Evolutionary conservation across 1,140 invertebrate species (phyloP).

Genomic region (Brachionus calyciflorus): DNA sequence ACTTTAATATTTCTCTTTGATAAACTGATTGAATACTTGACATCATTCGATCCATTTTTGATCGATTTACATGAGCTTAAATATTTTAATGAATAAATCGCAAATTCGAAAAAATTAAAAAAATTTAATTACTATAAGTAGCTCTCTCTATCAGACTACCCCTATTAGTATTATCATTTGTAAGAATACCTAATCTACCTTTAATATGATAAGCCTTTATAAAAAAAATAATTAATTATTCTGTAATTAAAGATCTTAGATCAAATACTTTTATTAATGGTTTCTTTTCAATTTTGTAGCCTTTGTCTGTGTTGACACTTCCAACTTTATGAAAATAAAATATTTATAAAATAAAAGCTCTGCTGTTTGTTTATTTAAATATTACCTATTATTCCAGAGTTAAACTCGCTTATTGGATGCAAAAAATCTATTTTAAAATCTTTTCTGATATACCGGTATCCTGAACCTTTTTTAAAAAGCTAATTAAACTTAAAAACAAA

Average conservation of each 20-base stretch:
- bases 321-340: not conserved
- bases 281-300: conserved; percentile 4
- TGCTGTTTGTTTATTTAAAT: not conserved
- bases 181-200: conserved; percentile 14
- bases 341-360: not conserved
- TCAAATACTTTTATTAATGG: conserved; percentile 1
- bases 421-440: conserved; percentile 37
- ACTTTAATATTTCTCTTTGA: conserved; percentile 41
- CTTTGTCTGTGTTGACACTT: not conserved
- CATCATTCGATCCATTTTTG: conserved; percentile 35
- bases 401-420: not conserved
- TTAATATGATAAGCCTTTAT: conserved; percentile 4
- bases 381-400: conserved; percentile 30
- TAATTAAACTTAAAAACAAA: not conserved
- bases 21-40: conserved; percentile 27
- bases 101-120: not conserved
- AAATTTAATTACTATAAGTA: conserved; percentile 15
- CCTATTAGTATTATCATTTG: conserved; percentile 1
- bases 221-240: not conserved
- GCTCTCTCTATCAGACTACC: conserved; percentile 22
- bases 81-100: not conserved
- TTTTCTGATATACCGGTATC: conserved; percentile 27
- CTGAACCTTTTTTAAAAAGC: conserved; percentile 20
- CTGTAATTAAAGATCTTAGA: not conserved
- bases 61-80: conserved; percentile 27